These are phyloP conservation scores for Crypturellus tataupa DNA, from an alignment of 2,797 vertebrate species.

Conservation along the genomic window DNA sequence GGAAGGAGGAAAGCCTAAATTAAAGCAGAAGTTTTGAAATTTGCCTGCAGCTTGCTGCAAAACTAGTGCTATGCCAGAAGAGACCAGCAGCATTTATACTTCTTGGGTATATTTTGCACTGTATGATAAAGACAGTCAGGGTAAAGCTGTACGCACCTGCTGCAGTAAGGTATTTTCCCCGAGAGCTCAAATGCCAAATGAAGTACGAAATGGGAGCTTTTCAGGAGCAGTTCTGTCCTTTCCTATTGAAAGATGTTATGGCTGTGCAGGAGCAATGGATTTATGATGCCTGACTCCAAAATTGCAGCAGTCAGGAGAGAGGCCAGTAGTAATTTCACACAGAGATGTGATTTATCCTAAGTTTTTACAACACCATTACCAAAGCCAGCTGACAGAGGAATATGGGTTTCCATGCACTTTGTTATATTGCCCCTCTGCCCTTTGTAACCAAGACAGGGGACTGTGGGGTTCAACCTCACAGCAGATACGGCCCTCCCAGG, in stretches of 20 bases:
- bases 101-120: background rate
- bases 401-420: background rate
- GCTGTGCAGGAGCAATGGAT: background rate
- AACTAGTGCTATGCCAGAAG: background rate
- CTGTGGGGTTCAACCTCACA: background rate
- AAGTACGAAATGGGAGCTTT: background rate
- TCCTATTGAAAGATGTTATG: background rate
- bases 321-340: slow-evolving; percentile 9
- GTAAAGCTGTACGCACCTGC: background rate
- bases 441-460: background rate
- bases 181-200: background rate
- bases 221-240: background rate
- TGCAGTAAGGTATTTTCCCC: background rate
- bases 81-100: background rate
- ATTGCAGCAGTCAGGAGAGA: background rate
- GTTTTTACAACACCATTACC: slow-evolving; percentile 21
- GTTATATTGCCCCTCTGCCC: background rate
- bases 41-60: background rate
- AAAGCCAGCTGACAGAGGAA: background rate
- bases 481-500: background rate
- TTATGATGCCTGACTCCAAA: slow-evolving; percentile 4
- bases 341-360: slow-evolving; percentile 29
- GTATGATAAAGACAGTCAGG: background rate
- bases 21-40: background rate
- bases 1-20: background rate